A percentile compares a stretch with the other conserved stretches of the same genome.
phyloP scores from a whole-genome alignment of 2,113 vertebrate genomes.

The Felis chaus region DNA sequence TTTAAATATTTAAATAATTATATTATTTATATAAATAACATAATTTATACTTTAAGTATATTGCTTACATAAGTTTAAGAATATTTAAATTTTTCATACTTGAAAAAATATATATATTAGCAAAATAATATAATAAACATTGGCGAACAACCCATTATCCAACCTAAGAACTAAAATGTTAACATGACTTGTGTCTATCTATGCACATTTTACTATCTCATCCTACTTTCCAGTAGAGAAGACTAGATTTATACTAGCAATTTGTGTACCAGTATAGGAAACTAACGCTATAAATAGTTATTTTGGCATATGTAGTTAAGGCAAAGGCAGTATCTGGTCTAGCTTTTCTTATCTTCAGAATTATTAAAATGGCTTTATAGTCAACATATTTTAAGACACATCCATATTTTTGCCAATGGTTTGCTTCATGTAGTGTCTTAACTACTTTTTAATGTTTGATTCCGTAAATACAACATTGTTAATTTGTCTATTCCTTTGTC shows the following conservation, averaged over 20 bases:
- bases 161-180: background rate
- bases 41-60: background rate
- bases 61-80: no score
- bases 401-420: background rate
- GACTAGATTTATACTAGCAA: background rate
- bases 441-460: background rate
- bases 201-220: background rate
- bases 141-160: background rate
- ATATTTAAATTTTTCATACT: no score
- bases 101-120: no score
- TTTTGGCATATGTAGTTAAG: background rate
- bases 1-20: background rate
- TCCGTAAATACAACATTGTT: background rate
- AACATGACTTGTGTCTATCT: background rate
- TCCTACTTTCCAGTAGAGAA: background rate
- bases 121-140: background rate
- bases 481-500: background rate
- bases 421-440: background rate
- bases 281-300: background rate
- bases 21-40: background rate
- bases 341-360: background rate
- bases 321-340: background rate
- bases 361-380: background rate
- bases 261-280: background rate
- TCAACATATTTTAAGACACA: background rate